Evolutionary conservation across 1,140 invertebrate genomes (phyloP), one percentile per base, ranked within the genome.

Genomic region (Caenorhabditis brenneri): DNA sequence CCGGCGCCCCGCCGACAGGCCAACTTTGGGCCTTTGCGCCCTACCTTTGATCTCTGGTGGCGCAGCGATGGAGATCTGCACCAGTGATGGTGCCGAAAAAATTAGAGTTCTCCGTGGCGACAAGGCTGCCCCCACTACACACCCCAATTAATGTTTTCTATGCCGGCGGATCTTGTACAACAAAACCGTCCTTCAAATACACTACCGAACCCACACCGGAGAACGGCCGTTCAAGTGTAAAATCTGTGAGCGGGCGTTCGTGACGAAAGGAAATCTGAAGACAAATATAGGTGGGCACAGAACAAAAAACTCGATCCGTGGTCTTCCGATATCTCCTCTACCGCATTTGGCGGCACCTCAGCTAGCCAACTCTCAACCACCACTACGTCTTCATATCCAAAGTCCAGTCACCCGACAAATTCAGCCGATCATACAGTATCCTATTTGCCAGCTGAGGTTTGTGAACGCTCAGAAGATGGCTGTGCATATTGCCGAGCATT

Each of bases 201-300:
- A 99, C 92, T 99, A 99, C 91, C 92, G 92, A 27, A 93, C 92
- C 22, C 92, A 93, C 87, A 93, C 92, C 5, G 92, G 98, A 93
- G 97, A 98, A 92, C 93, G 97, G 84, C 97, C 97, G 42, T 99
- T 97, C 93, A 98, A 98, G 92, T 99, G 97, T 93, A 94, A 93
- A 90, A 94, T 97, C 89, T 99, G 97, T 92, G 96, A 98, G 91
- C 93, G 96, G 91, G 96, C 96, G 88, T 99, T 99, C 92, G 97
- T 97, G 65, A 99, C 97, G 65, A 98, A 97, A 88, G 97, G 97
- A 29, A 99, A 99, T 92, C 93, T 99, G 65, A 99, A 99, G 92
- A 99, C 97, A 1, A 97, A 99, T 92, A 99, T 99, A 97, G 96
- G 97, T 53, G 97, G 99, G 16, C 97, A 99, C 92, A 93, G 97